A percentile compares a stretch with the other conserved stretches of the same genome.
phyloP scores from a whole-genome alignment of 2,113 vertebrate genomes.

The Herpetotheres cachinnans region DNA sequence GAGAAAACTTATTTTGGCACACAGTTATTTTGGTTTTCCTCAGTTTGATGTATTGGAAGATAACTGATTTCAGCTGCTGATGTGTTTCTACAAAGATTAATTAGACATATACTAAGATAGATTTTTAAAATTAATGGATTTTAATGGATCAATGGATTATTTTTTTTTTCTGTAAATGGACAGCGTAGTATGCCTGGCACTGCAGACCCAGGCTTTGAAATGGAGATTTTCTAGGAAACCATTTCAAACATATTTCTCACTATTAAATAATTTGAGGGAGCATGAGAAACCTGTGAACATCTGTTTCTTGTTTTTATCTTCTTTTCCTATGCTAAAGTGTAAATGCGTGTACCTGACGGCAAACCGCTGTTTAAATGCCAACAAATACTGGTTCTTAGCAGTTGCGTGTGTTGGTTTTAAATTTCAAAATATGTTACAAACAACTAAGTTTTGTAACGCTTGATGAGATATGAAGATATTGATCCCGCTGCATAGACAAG shows the following conservation, averaged over 20 bases:
- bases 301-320: neutral
- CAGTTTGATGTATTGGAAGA: neutral
- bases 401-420: neutral
- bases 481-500: neutral
- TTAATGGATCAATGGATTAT: neutral
- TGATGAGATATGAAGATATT: neutral
- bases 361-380: neutral
- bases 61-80: neutral
- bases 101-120: neutral
- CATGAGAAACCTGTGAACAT: neutral
- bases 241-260: neutral
- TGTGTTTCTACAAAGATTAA: neutral
- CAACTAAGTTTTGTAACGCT: neutral
- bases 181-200: neutral
- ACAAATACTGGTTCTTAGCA: neutral
- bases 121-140: neutral
- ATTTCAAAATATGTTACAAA: neutral
- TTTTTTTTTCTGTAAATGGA: neutral
- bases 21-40: neutral
- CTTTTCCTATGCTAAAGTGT: neutral
- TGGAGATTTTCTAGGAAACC: neutral
- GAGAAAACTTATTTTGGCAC: neutral
- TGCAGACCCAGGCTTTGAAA: neutral
- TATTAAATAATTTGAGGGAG: neutral
- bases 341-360: neutral